Base-by-base conservation (phyloP, 2,797 vertebrate species). In the Vespertilio murinus region DNA sequence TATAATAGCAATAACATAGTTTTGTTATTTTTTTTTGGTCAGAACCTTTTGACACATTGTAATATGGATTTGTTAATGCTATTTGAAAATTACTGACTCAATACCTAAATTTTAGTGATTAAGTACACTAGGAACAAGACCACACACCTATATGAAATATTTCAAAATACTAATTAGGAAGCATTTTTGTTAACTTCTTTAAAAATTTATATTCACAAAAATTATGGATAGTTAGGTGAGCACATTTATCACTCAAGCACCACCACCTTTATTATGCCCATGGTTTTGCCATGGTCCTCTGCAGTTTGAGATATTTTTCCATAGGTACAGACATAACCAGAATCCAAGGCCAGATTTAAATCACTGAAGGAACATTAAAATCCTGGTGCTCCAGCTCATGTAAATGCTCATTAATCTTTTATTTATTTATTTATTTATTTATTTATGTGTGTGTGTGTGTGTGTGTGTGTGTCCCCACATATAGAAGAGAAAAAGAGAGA, bases 31-130 rank as follows among this genome's bases (percentile, higher is more conserved):
- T n/a, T 47, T 6, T 22, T 38, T 94, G 89, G 95, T 96, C 94
- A 97, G 97, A 98, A 93, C 77, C 30, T 93, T 95, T 94, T 96
- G 87, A 82, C 65, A 94, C 25, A 47, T 84, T n/a, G n/a, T 91
- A 93, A 77, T 94, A 94, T 84, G 47, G 61, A 54, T 35, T 96
- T 92, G 80, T 69, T 84, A 96, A 82, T 86, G 6, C 91, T 56
- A 11, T 30, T 64, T 91, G 0, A 0, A 91, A 96, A 87, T 79
- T 86, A 79, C 16, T 82, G 45, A 93, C 45, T 87, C 40, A 65
- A 28, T 84, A 91, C 25, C 42, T 67, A 25, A 38, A 74, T 77
- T 91, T 70, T 70, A 81, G 67, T 84, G 65, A 91, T 90, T 94
- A 64, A 95, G 70, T 74, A 28, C 42, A 38, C 10, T 93, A 16